Conservation (phyloP, 2,113 vertebrate species). For the Psilopsiagon aurifrons region DNA sequence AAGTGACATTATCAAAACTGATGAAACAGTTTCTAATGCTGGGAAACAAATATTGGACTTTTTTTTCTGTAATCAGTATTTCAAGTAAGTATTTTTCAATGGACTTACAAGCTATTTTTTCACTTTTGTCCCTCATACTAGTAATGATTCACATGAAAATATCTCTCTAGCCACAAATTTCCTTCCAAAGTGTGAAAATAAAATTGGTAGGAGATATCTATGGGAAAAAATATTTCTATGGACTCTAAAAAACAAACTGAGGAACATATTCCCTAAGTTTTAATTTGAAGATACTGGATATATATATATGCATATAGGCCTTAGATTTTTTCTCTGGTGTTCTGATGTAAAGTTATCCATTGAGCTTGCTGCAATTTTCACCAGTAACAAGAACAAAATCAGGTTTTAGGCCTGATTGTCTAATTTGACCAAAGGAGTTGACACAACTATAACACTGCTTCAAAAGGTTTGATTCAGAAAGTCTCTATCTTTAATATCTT, state of each 20-base stretch:
- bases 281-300: not conserved
- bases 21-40: slow-evolving; percentile 21
- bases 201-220: not conserved
- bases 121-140: not conserved
- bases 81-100: slow-evolving; percentile 36
- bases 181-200: not conserved
- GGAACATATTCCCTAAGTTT: not conserved
- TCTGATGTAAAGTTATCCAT: not conserved
- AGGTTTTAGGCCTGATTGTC: not conserved
- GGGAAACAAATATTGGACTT: slow-evolving; percentile 20
- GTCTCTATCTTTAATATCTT: not conserved
- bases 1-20: slow-evolving; percentile 35
- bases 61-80: slow-evolving; percentile 39
- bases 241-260: not conserved
- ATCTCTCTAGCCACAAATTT: not conserved
- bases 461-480: not conserved
- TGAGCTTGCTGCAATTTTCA: not conserved
- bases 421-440: not conserved
- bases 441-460: not conserved
- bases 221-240: not conserved
- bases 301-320: not conserved
- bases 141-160: not conserved
- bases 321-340: not conserved
- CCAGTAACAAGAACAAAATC: not conserved
- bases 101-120: not conserved